These are phyloP conservation scores for Notodonta ziczac DNA, from an alignment of 2,888 invertebrate genomes.

Conservation along the genomic window DNA sequence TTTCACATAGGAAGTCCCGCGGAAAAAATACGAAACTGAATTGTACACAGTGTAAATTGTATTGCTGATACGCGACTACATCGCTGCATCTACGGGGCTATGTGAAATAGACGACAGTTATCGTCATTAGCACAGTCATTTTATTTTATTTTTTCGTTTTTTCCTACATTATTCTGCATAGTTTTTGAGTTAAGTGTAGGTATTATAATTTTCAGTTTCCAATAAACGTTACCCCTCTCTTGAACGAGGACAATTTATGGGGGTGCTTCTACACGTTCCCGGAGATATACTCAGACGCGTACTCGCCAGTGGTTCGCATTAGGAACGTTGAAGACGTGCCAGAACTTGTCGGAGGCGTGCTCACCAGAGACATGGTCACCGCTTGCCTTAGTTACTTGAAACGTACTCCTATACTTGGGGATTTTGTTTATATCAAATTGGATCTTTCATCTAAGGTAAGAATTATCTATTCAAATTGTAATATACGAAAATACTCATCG, in stretches of 20 bases:
- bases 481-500: neutral
- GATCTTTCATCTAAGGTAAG: conserved; percentile 70
- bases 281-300: conserved; percentile 64
- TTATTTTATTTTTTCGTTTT: too few relatives aligned
- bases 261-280: conserved; percentile 75
- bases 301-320: conserved; percentile 63
- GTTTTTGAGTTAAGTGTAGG: neutral
- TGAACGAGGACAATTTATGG: conserved; percentile 75
- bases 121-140: too few relatives aligned
- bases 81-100: too few relatives aligned
- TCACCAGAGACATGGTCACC: conserved; percentile 82
- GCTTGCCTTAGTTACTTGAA: conserved; percentile 80
- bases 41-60: too few relatives aligned
- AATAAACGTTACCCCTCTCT: conserved; percentile 56
- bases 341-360: conserved; percentile 68
- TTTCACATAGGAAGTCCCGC: too few relatives aligned
- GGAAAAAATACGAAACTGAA: too few relatives aligned
- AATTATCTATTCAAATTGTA: neutral
- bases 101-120: too few relatives aligned
- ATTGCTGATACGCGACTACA: too few relatives aligned
- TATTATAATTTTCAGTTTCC: conserved; percentile 56
- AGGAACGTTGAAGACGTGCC: conserved; percentile 56
- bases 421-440: conserved; percentile 83
- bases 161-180: too few relatives aligned
- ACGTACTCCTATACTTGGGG: conserved; percentile 79